These are phyloP conservation scores for Seira ritae DNA, from an alignment of 2,888 invertebrate genomes.

Conservation along the genomic window DNA sequence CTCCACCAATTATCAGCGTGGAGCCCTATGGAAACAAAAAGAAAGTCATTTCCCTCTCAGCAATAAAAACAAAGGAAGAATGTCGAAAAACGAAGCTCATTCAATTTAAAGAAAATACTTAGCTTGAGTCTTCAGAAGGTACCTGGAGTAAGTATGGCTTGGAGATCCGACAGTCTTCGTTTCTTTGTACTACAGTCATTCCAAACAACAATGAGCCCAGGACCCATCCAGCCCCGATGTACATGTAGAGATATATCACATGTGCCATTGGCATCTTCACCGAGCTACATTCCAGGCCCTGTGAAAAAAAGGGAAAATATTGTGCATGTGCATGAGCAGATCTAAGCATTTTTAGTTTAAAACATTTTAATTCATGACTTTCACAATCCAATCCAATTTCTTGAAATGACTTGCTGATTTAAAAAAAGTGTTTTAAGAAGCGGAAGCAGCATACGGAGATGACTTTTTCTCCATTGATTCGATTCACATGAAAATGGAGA, in stretches of 20 bases:
- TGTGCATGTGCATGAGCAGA: slow-evolving; percentile 38
- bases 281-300: slow-evolving; percentile 61
- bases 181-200: slow-evolving; percentile 87
- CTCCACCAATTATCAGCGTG: slow-evolving; percentile 63
- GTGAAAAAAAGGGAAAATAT: slow-evolving; percentile 15
- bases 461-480: not conserved
- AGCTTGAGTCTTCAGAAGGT: not conserved
- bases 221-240: slow-evolving; percentile 89
- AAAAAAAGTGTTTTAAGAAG: too few relatives aligned
- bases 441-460: too few relatives aligned
- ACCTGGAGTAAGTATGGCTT: slow-evolving; percentile 85
- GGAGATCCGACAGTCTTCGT: slow-evolving; percentile 89
- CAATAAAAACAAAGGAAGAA: too few relatives aligned
- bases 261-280: slow-evolving; percentile 42
- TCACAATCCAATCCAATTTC: too few relatives aligned
- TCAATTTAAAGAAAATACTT: slow-evolving; percentile 57
- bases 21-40: slow-evolving; percentile 55
- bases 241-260: slow-evolving; percentile 79
- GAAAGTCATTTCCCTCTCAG: not conserved
- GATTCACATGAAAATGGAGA: not conserved
- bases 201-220: slow-evolving; percentile 89
- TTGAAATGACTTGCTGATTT: too few relatives aligned
- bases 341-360: too few relatives aligned
- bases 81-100: not conserved
- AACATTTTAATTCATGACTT: too few relatives aligned